Conservation (phyloP, 2,113 vertebrate species). For the Corvus moneduloides region DNA sequence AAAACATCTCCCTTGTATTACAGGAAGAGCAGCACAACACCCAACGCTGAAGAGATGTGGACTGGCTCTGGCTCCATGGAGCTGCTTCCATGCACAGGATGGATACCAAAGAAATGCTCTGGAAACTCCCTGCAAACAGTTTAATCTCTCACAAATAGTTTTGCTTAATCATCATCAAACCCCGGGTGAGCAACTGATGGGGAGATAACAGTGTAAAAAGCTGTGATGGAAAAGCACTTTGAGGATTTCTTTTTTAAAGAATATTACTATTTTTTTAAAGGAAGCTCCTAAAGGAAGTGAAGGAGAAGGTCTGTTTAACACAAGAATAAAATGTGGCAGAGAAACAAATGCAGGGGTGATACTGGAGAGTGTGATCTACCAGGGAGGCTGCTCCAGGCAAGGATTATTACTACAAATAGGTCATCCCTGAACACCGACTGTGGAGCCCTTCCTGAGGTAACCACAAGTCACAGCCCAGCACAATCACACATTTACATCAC, state of each 20-base stretch:
- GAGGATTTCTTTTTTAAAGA: not conserved
- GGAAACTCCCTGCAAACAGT: not conserved
- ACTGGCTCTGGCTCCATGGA: not conserved
- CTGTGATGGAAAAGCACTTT: not conserved
- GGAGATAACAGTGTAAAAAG: not conserved
- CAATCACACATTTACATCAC: not conserved
- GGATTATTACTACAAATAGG: conserved; percentile 22
- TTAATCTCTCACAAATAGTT: not conserved
- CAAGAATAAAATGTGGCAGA: not conserved
- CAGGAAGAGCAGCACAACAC: not conserved
- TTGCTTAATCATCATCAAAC: not conserved
- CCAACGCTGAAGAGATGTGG: not conserved
- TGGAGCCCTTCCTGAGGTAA: not conserved
- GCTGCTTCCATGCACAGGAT: not conserved
- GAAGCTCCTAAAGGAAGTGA: not conserved
- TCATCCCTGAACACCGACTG: not conserved
- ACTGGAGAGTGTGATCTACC: not conserved
- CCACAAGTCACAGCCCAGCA: not conserved
- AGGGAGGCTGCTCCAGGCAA: not conserved
- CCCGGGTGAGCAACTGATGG: not conserved
- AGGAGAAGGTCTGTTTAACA: not conserved
- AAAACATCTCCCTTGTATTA: not conserved
- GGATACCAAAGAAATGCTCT: not conserved
- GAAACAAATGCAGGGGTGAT: not conserved
- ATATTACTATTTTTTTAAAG: not conserved